Conservation (phyloP, 2,888 invertebrate genomes). For the Drosophila engyochracea region DNA sequence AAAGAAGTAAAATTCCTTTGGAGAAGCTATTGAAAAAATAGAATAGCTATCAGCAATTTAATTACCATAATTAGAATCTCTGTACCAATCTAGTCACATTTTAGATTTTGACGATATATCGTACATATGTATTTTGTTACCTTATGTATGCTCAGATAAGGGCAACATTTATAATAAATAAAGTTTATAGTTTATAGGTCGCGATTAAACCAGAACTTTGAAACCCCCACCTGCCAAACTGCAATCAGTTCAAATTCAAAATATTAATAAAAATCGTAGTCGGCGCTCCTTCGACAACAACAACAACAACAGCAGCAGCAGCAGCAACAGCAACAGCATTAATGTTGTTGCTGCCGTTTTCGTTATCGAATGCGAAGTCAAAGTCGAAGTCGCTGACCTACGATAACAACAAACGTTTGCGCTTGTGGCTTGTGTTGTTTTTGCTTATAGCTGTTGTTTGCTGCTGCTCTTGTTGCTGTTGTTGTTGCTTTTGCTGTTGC, state of each 20-base stretch:
- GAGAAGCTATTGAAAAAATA: background rate
- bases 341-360: constrained; percentile 14
- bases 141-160: background rate
- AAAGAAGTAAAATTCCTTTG: background rate
- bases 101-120: background rate
- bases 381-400: constrained; percentile 67
- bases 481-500: background rate
- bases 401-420: constrained; percentile 51
- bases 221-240: background rate
- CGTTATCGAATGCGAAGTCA: constrained; percentile 42
- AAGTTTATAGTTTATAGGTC: background rate
- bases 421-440: constrained; percentile 9
- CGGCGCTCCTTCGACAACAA: background rate
- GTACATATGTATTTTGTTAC: background rate
- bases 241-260: background rate
- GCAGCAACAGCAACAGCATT: background rate
- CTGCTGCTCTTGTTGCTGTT: background rate
- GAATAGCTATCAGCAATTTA: constrained; percentile 1
- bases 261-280: background rate
- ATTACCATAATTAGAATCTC: constrained; percentile 1
- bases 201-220: constrained; percentile 15
- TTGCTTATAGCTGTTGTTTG: constrained; percentile 1
- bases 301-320: background rate
- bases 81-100: constrained; percentile 8
- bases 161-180: no score